Evolutionary conservation across 2,888 invertebrate genomes (phyloP), one percentile per base, ranked within the genome.

Genomic region (Agriotes lineatus): DNA sequence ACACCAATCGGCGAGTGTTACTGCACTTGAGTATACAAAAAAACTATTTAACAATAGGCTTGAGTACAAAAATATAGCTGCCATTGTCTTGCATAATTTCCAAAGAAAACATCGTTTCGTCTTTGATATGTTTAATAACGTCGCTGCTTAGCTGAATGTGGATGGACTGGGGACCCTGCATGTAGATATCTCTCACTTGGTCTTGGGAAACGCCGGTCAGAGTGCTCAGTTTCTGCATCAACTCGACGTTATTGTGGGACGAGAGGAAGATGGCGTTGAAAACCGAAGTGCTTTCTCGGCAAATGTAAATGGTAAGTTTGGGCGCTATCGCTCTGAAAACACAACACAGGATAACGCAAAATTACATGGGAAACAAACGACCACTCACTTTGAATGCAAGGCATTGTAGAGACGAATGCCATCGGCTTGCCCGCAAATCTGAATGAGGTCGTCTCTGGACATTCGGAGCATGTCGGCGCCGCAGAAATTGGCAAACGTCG

Each of bases 391-490:
- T 76, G 92, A 90, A 79, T 95, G 95, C 50, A 97, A 85, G 30
- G 94, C 93, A 84, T 97, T 97, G 85, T 91, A 96, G 69, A 97
- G 89, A 74, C 97, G 90, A 67, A 97, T 97, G 2, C 97, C 98
- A 83, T 97, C 97, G 35, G 96, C 94, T 69, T 96, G 87, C 0
- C 97, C 97, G 83, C 96, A 97, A 67, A 98, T 96, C 85, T 97
- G 95, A 65, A 97, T 95, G 39, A 97, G 87, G 85, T 98, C 97
- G 72, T 96, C 96, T 45, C 96, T 90, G 0, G 94, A 93, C 82
- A 97, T 87, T 83, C 96, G 90, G 75, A 97, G 86, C 80, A 98
- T 88, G 85, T 98, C 97, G 16, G 94, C 89, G 14, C 95, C 97
- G 35, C 94, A 93, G 85, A 95, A 97, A 82, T 93, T 93, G 69